Conservation (phyloP, 2,888 invertebrate genomes). For the Caenorhabditis angaria region DNA sequence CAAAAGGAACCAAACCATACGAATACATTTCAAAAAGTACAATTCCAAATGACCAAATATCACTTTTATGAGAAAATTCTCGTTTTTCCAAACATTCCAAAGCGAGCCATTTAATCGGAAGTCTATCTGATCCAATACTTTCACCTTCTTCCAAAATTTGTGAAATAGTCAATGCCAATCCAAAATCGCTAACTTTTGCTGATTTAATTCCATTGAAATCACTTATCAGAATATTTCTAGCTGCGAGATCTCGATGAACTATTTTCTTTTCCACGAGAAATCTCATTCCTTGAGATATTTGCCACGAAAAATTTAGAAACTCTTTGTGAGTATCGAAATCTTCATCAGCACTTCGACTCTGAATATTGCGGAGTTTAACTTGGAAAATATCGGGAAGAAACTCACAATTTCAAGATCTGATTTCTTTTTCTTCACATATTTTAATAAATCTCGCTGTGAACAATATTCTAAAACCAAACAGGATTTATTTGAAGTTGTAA, state of each 20-base stretch:
- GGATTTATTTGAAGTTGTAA: constrained; percentile 54
- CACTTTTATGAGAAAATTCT: constrained; percentile 63
- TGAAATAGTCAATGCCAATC: constrained; percentile 54
- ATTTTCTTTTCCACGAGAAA: constrained; percentile 44
- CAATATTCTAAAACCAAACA: constrained; percentile 66
- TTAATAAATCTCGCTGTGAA: constrained; percentile 57
- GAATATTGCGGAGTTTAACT: no score
- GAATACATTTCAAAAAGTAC: constrained; percentile 69
- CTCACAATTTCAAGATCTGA: constrained; percentile 51
- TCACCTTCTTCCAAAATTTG: constrained; percentile 28
- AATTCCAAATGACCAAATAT: constrained; percentile 68
- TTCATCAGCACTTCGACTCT: constrained; percentile 59
- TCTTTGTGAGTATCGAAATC: constrained; percentile 66
- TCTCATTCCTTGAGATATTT: constrained; percentile 68
- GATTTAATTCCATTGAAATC: constrained; percentile 54
- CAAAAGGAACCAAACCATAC: constrained; percentile 64
- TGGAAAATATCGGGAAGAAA: no score
- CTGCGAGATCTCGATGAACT: constrained; percentile 67
- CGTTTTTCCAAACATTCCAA: constrained; percentile 60
- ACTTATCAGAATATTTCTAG: constrained; percentile 63
- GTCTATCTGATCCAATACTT: constrained; percentile 45
- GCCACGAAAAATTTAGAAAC: constrained; percentile 68
- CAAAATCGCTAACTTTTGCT: constrained; percentile 69
- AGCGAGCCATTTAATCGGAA: constrained; percentile 70
- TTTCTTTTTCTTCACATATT: constrained; percentile 58